Conservation (phyloP, 2,113 vertebrate species). For the Lagopus muta region DNA sequence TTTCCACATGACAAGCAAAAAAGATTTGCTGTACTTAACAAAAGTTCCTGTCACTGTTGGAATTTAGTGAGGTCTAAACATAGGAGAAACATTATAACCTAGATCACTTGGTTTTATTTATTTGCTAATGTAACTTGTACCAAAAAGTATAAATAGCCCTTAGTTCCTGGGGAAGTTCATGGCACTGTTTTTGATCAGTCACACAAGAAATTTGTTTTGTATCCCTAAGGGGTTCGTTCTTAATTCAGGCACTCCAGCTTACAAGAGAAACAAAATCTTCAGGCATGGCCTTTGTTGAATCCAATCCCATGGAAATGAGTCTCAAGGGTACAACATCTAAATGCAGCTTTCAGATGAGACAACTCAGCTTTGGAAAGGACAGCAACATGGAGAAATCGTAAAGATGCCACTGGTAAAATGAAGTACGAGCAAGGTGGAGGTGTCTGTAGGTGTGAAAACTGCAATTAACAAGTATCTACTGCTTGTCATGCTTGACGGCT, state of each 20-base stretch:
- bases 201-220: constrained; percentile 9
- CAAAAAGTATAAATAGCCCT: constrained; percentile 47
- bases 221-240: constrained; percentile 1
- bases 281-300: background rate
- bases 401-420: background rate
- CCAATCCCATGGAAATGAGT: background rate
- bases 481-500: background rate
- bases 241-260: background rate
- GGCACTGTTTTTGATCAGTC: constrained; percentile 10
- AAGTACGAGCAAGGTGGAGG: background rate
- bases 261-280: background rate
- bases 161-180: constrained; percentile 25
- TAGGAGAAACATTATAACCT: background rate
- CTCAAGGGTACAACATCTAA: background rate
- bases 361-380: background rate
- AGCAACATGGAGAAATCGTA: accelerated
- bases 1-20: background rate
- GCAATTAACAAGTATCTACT: background rate
- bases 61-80: constrained; percentile 7
- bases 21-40: background rate
- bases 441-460: background rate
- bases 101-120: constrained; percentile 23
- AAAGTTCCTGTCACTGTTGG: background rate
- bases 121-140: constrained; percentile 26
- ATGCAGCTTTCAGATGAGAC: background rate